Conservation (phyloP, 2,797 vertebrate species). For the Austrolebias charrua region DNA sequence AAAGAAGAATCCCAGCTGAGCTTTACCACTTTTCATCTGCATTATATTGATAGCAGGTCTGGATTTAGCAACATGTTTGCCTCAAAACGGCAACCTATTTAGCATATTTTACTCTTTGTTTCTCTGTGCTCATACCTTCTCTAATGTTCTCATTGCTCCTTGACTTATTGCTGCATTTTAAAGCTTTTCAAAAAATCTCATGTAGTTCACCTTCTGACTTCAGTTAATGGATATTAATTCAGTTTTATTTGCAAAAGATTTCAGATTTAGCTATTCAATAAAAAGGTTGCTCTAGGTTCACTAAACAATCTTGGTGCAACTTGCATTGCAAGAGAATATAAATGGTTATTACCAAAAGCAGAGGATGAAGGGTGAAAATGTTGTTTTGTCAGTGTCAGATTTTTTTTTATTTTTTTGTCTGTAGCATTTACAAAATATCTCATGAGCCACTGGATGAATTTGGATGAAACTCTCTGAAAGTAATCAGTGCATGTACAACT, state of each 20-base stretch:
- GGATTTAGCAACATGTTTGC: slow-evolving; percentile 13
- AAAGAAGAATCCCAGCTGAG: slow-evolving; percentile 35
- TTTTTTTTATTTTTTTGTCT: no score
- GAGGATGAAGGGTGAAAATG: no score
- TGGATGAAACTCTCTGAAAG: no score
- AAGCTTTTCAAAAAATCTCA: neutral
- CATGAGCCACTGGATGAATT: no score
- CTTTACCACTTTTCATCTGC: slow-evolving; percentile 25
- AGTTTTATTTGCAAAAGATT: slow-evolving; percentile 21
- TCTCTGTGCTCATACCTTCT: no score
- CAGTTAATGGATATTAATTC: slow-evolving; percentile 35
- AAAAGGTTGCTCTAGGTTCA: slow-evolving; percentile 10
- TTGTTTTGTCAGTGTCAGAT: no score
- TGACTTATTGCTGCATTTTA: neutral
- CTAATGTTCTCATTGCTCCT: neutral
- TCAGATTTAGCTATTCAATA: slow-evolving; percentile 19
- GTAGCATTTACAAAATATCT: no score
- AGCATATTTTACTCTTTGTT: no score
- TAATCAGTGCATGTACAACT: no score
- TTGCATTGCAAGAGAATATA: slow-evolving; percentile 32
- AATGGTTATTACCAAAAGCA: slow-evolving; percentile 11
- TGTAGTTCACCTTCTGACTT: slow-evolving; percentile 17
- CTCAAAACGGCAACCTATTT: neutral
- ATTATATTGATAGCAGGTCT: slow-evolving; percentile 33
- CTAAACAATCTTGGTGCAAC: slow-evolving; percentile 40